A percentile compares a stretch with the other conserved stretches of the same genome.
Evolutionary conservation across 2,113 vertebrate genomes (phyloP).

Genomic region (Panthera tigris): DNA sequence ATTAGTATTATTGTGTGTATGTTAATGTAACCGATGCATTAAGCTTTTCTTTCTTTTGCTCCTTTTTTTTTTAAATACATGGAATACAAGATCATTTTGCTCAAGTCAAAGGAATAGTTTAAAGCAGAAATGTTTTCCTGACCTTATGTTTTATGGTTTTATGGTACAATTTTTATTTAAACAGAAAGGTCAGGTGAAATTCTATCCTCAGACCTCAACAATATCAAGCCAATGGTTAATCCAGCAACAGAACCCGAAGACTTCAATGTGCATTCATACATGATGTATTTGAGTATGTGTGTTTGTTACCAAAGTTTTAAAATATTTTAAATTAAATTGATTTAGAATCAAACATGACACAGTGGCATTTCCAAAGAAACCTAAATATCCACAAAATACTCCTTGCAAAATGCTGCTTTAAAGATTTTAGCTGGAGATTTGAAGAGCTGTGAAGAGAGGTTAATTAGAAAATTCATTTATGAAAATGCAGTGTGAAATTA

Average conservation of each 20-base stretch:
- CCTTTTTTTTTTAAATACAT: neutral
- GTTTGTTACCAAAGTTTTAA: neutral
- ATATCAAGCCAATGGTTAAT: neutral
- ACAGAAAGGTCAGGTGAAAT: neutral
- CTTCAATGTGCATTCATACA: neutral
- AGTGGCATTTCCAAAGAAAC: neutral
- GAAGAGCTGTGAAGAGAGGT: neutral
- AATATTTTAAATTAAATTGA: neutral
- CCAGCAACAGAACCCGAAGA: neutral
- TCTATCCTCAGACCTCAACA: neutral
- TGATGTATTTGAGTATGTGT: neutral
- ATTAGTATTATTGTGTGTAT: neutral
- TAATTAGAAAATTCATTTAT: conserved; percentile 7
- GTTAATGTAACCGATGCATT: neutral
- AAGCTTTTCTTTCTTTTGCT: neutral
- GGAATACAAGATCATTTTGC: neutral
- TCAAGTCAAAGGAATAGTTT: neutral
- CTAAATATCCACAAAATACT: neutral
- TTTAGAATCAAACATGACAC: neutral
- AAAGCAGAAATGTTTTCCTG: neutral
- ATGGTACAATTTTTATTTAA: neutral
- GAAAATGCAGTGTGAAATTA: neutral
- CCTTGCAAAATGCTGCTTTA: neutral
- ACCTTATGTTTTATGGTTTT: neutral
- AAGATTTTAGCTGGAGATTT: neutral